Evolutionary conservation across 2,888 invertebrate species (phyloP).

Genomic region (Scaptomyza flava): DNA sequence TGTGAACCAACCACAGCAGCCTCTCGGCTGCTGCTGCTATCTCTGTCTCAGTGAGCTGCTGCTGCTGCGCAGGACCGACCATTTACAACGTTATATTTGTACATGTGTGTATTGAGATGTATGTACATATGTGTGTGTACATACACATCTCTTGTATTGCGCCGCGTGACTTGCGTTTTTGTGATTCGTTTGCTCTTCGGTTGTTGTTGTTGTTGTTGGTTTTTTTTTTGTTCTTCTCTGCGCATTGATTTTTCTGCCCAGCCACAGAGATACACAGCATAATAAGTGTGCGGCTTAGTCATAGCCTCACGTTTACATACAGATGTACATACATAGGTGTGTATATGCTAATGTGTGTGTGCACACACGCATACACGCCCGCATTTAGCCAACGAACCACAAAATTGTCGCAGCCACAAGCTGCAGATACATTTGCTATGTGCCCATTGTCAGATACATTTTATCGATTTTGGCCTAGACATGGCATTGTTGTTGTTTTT

Average conservation of each 20-base stretch:
- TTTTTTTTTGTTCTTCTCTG: conserved; percentile 15
- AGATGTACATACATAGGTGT: conserved; percentile 9
- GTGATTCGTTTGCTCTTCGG: conserved; percentile 74
- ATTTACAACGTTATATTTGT: conserved; percentile 41
- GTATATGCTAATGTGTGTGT: conserved; percentile 20
- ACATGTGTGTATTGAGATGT: not conserved
- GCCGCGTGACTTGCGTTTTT: conserved; percentile 75
- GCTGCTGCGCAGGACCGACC: conserved; percentile 76
- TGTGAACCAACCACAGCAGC: conserved; percentile 74
- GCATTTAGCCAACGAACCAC: conserved; percentile 79
- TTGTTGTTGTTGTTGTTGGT: not conserved
- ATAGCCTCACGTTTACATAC: conserved; percentile 24
- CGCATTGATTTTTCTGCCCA: conserved; percentile 75
- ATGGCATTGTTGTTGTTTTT: conserved; percentile 25
- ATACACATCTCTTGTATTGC: conserved; percentile 34
- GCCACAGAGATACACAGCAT: conserved; percentile 70
- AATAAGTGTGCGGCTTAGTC: conserved; percentile 48
- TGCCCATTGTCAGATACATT: conserved; percentile 42
- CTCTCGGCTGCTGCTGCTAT: conserved; percentile 77
- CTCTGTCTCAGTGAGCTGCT: conserved; percentile 69
- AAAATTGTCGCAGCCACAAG: conserved; percentile 61
- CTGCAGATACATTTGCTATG: conserved; percentile 67
- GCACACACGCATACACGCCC: conserved; percentile 67
- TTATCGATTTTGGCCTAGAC: conserved; percentile 47
- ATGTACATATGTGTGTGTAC: conserved; percentile 23